These are phyloP conservation scores for Micrastur ruficollis DNA, from an alignment of 2,797 vertebrate species.

Conservation along the genomic window DNA sequence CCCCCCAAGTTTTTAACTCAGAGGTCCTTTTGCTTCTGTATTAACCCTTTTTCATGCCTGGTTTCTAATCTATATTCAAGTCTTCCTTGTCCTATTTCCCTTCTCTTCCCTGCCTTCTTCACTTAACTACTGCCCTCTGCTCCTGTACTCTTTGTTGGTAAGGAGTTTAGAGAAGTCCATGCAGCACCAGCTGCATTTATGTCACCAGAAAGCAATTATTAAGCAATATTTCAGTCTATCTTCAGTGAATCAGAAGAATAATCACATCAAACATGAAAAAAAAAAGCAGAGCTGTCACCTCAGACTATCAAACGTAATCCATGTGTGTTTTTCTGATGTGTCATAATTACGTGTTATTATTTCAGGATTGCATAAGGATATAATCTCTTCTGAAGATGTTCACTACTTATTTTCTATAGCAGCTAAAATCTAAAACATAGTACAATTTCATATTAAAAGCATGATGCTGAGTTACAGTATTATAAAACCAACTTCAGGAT, in stretches of 20 bases:
- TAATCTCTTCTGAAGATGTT: constrained; percentile 25
- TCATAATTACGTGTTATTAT: constrained; percentile 26
- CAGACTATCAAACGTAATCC: background rate
- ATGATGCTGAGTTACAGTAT: background rate
- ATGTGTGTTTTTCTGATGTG: background rate
- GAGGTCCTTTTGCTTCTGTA: background rate
- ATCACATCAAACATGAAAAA: background rate
- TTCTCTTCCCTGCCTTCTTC: background rate
- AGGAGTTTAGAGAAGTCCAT: background rate
- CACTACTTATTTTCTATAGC: constrained; percentile 17
- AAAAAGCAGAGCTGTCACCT: background rate
- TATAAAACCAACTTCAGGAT: background rate
- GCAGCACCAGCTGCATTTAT: background rate
- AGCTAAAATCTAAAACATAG: constrained; percentile 8
- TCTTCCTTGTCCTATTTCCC: background rate
- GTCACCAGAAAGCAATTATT: background rate
- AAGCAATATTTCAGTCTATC: background rate
- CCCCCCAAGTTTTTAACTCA: background rate
- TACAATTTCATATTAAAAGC: constrained; percentile 28
- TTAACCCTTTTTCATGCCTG: background rate
- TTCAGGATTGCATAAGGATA: constrained; percentile 18
- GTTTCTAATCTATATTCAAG: background rate
- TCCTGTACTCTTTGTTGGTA: background rate
- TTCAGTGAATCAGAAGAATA: constrained; percentile 19
- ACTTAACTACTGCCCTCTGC: background rate